phyloP scores from a whole-genome alignment of 2,113 vertebrate genomes.

The Hymenochirus boettgeri region DNA sequence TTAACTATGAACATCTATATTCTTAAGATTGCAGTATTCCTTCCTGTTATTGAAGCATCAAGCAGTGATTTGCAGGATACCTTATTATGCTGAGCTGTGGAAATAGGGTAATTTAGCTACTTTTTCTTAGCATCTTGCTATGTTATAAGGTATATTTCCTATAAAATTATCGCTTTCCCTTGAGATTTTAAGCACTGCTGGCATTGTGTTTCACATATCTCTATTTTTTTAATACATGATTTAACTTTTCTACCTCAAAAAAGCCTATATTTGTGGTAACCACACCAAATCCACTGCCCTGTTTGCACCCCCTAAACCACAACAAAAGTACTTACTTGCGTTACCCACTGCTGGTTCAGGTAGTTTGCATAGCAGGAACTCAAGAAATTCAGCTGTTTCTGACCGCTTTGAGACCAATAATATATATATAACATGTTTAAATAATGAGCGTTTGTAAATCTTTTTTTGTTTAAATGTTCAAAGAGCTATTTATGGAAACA shows the following conservation, averaged over 20 bases:
- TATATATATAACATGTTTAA: background rate
- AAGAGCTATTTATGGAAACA: background rate
- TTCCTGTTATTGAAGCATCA: background rate
- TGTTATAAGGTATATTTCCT: conserved; percentile 5
- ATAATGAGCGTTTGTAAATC: background rate
- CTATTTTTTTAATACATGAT: conserved; percentile 15
- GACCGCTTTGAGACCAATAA: conserved; percentile 1
- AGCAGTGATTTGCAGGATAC: background rate
- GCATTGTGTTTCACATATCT: conserved; percentile 16
- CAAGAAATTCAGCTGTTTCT: background rate
- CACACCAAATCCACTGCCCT: conserved; percentile 6
- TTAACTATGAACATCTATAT: background rate
- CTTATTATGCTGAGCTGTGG: background rate
- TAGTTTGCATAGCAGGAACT: background rate
- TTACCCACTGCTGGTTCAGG: conserved; percentile 18
- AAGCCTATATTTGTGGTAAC: background rate
- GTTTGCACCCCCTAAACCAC: background rate
- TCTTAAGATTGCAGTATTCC: conserved; percentile 3
- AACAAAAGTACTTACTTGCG: background rate
- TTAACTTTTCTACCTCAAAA: conserved; percentile 37
- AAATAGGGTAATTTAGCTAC: conserved; percentile 2
- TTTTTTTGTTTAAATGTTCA: background rate
- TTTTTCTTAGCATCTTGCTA: conserved; percentile 14
- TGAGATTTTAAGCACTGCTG: conserved; percentile 15
- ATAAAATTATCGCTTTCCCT: background rate